These are phyloP conservation scores for Poeciliopsis paucimaculata DNA, from an alignment of 2,797 vertebrate genomes.

Conservation along the genomic window DNA sequence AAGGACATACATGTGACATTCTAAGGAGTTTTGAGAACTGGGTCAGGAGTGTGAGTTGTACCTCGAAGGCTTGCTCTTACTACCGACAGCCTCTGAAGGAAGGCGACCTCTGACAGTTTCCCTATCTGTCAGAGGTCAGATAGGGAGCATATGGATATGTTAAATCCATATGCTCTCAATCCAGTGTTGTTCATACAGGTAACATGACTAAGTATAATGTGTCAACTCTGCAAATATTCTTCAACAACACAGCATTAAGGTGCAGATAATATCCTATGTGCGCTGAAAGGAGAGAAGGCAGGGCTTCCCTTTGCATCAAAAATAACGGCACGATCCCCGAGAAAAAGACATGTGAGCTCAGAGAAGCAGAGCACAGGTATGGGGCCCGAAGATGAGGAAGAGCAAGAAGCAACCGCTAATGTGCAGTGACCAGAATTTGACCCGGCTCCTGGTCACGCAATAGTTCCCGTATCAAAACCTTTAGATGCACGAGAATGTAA, in stretches of 20 bases:
- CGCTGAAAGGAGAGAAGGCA: constrained; percentile 39
- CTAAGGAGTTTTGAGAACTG: constrained; percentile 72
- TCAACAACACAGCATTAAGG: constrained; percentile 65
- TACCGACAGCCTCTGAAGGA: constrained; percentile 58
- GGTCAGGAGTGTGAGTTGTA: constrained; percentile 73
- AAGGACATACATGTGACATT: constrained; percentile 70
- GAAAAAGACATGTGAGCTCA: constrained; percentile 18
- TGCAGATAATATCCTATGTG: constrained; percentile 71
- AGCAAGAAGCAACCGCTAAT: constrained; percentile 50
- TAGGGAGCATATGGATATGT: too few relatives aligned
- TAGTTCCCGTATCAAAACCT: constrained; percentile 20
- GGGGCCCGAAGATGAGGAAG: constrained; percentile 25
- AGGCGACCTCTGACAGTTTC: constrained; percentile 35
- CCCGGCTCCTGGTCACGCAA: constrained; percentile 44
- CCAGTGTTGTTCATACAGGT: constrained; percentile 16
- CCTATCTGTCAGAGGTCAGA: too few relatives aligned
- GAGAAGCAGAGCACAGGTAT: constrained; percentile 52
- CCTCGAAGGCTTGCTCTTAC: constrained; percentile 51
- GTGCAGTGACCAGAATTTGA: constrained; percentile 61
- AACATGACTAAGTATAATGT: constrained; percentile 6
- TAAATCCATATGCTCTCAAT: constrained; percentile 10
- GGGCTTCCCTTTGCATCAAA: constrained; percentile 28
- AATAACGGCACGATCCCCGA: constrained; percentile 25
- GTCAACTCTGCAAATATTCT: constrained; percentile 4
- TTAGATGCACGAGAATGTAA: constrained; percentile 1